These are phyloP conservation scores for Antigone vipio DNA, from an alignment of 2,113 vertebrate species.

Conservation along the genomic window DNA sequence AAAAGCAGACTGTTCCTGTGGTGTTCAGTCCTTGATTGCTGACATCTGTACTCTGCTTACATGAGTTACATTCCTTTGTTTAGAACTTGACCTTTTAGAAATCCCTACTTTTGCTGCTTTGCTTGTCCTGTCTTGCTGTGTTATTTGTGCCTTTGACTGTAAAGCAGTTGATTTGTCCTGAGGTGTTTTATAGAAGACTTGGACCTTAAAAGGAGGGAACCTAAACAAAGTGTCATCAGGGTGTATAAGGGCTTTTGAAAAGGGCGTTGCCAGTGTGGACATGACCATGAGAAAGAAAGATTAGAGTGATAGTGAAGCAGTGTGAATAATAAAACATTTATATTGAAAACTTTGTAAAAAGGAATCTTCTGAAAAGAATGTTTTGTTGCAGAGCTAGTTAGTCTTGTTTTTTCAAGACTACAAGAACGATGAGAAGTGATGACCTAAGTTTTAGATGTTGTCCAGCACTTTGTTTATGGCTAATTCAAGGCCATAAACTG, in stretches of 20 bases:
- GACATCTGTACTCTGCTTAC: not conserved
- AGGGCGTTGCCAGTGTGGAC: accelerated
- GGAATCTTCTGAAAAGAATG: not conserved
- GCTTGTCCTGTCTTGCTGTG: not conserved
- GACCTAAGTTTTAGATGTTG: not conserved
- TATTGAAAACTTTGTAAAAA: not conserved
- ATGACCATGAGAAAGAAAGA: not conserved
- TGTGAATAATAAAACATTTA: not conserved
- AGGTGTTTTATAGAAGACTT: not conserved
- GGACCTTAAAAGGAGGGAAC: not conserved
- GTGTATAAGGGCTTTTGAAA: not conserved
- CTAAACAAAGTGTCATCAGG: not conserved
- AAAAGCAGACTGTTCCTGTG: not conserved
- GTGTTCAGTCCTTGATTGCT: accelerated
- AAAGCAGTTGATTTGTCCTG: not conserved
- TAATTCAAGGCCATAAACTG: not conserved
- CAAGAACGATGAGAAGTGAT: not conserved
- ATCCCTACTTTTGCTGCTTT: not conserved
- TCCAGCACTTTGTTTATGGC: not conserved
- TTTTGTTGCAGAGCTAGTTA: not conserved
- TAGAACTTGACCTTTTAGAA: not conserved
- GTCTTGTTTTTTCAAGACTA: not conserved
- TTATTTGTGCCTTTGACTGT: not conserved
- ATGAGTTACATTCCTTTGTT: not conserved
- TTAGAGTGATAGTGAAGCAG: not conserved